A percentile compares a stretch with the other conserved stretches of the same genome.
Evolutionary conservation across 2,113 vertebrate genomes (phyloP).

Genomic region (Corvus hawaiiensis): DNA sequence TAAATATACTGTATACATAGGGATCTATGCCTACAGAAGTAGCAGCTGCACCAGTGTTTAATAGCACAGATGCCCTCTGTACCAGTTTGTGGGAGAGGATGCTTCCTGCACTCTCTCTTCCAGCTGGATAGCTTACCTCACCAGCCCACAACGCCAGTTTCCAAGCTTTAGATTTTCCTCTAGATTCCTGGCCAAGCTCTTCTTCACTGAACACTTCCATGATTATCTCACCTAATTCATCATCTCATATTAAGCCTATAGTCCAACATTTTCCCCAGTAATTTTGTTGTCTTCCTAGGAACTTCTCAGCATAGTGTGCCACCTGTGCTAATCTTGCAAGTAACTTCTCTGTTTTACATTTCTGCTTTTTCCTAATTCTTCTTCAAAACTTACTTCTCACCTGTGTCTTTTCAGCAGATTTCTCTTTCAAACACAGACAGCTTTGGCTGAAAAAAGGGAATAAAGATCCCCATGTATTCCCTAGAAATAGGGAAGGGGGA

Average conservation of each 20-base stretch:
- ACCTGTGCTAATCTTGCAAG: not conserved
- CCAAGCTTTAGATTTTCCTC: not conserved
- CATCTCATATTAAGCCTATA: not conserved
- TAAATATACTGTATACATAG: not conserved
- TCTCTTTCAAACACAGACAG: not conserved
- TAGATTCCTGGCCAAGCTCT: not conserved
- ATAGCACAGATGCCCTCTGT: accelerated
- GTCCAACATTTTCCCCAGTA: not conserved
- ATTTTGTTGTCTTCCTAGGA: not conserved
- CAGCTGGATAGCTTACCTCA: not conserved
- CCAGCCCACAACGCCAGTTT: not conserved
- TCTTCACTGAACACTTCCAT: not conserved
- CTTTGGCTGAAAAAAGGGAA: not conserved
- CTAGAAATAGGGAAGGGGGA: not conserved
- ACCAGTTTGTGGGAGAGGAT: not conserved
- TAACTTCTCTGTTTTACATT: not conserved
- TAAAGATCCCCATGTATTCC: not conserved
- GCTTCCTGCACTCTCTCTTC: not conserved
- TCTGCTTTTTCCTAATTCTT: not conserved
- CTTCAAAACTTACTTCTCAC: not conserved
- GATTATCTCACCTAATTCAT: not conserved
- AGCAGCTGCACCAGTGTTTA: not conserved
- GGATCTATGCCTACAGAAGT: not conserved
- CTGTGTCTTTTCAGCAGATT: not conserved
- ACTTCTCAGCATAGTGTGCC: not conserved